Evolutionary conservation across 2,113 vertebrate genomes (phyloP), one percentile per base, ranked within the genome.

Genomic region (Hydrochoerus hydrochaeris): DNA sequence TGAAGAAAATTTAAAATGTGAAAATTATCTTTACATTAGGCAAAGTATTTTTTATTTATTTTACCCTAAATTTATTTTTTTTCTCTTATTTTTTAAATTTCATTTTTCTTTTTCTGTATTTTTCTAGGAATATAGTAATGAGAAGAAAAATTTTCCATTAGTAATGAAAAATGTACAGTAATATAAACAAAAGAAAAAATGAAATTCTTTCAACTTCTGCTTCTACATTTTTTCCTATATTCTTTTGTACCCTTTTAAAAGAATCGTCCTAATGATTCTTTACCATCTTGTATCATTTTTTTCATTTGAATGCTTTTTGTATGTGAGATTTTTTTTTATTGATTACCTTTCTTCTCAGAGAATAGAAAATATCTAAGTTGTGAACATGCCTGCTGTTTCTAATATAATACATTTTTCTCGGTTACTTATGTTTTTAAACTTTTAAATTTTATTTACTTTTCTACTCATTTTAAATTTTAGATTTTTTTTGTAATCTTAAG

Each of bases 401-500:
- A 62, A 19, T 75, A 52, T 78, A 90, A 78, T 73, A 81, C 20
- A 35, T 95, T 98, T 78, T 30, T 44, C 11, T 81, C n/a, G 49
- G 3, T 8, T 62, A 62, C 22, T 38, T 57, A 80, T 75, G n/a
- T 52, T 95, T 57, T 91, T 80, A 24, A 78, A 62, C n/a, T 88
- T 44, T 52, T 77, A 87, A 22, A 54, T 90, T 88, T 7, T 85
- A 77, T 94, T 90, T 69, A 52, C 62, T 89, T 24, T 60, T 80
- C 62, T 81, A 94, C 41, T 96, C 35, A 63, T 63, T 95, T 94
- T 95, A 8, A 57, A 57, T 57, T 57, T 57, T 77, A 84, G 41
- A 14, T 13, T 58, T 95, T 91, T 97, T 96, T 30, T 93, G 62
- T 91, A 60, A 85, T 67, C 88, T 58, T 97, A 97, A 92, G 95